phyloP scores from a whole-genome alignment of 2,888 invertebrate species.

The Caenorhabditis zanzibari region DNA sequence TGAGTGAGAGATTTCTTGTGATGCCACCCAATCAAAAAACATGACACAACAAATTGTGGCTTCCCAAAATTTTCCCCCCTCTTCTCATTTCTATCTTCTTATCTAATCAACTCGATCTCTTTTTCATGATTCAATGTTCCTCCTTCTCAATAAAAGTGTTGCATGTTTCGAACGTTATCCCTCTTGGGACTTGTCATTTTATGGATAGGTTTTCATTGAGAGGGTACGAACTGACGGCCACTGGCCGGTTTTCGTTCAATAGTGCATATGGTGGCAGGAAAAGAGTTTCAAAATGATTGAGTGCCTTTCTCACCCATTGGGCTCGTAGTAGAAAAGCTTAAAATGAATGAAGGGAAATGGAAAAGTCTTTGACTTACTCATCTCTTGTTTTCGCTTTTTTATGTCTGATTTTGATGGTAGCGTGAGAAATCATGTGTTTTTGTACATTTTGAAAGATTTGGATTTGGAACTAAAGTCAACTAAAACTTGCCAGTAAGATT shows the following conservation, averaged over 20 bases:
- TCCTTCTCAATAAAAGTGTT: conserved; percentile 17
- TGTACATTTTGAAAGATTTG: too few species aligned
- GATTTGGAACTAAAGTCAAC: too few species aligned
- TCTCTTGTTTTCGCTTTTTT: conserved; percentile 32
- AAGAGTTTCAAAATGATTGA: conserved; percentile 60
- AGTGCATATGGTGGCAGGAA: conserved; percentile 52
- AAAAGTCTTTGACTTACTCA: conserved; percentile 25
- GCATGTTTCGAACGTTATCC: conserved; percentile 43
- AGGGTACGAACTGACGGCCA: conserved; percentile 14
- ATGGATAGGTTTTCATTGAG: conserved; percentile 62
- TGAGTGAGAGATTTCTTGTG: not conserved
- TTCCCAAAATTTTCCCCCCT: not conserved
- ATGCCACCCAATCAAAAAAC: conserved; percentile 57
- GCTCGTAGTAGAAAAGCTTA: conserved; percentile 37
- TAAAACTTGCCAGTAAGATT: too few species aligned
- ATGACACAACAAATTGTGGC: conserved; percentile 13
- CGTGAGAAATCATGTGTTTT: not conserved
- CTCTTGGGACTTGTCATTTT: conserved; percentile 52
- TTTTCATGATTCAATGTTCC: conserved; percentile 39
- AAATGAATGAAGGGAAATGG: conserved; percentile 22
- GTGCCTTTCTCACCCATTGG: conserved; percentile 41
- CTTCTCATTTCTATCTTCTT: conserved; percentile 1
- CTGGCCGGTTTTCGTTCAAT: conserved; percentile 25
- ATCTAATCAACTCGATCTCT: conserved; percentile 55
- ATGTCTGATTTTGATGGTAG: conserved; percentile 1